A percentile compares a stretch with the other conserved stretches of the same genome.
phyloP scores from a whole-genome alignment of 2,888 invertebrate species.

The Flexamia atlantica region DNA sequence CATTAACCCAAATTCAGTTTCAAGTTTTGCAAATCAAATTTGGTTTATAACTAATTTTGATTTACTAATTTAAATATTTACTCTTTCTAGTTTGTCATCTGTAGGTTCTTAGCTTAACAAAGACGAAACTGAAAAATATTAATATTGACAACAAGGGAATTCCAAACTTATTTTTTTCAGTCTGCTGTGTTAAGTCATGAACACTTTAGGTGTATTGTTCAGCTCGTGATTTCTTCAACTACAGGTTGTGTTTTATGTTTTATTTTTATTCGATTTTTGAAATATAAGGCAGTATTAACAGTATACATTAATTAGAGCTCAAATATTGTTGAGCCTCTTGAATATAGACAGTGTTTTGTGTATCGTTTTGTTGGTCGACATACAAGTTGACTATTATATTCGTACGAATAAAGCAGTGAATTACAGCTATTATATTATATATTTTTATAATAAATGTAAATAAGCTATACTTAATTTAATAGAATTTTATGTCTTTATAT shows the following conservation, averaged over 20 bases:
- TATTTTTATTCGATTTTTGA: background rate
- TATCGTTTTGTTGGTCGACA: background rate
- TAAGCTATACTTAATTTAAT: background rate
- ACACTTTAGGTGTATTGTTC: background rate
- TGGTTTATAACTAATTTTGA: background rate
- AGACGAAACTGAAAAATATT: background rate
- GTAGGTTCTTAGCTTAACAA: background rate
- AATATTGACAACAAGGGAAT: slow-evolving; percentile 8
- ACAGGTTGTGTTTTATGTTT: slow-evolving; percentile 22
- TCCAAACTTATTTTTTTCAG: slow-evolving; percentile 22
- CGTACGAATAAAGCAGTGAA: background rate
- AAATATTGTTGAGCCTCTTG: slow-evolving; percentile 13
- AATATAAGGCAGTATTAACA: slow-evolving; percentile 30
- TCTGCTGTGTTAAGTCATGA: background rate
- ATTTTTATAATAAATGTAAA: slow-evolving; percentile 25
- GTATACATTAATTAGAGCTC: slow-evolving; percentile 23
- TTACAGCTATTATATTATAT: slow-evolving; percentile 12
- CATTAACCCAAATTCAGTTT: background rate
- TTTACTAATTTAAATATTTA: background rate
- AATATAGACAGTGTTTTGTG: slow-evolving; percentile 7
- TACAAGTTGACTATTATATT: background rate
- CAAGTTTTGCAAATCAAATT: background rate
- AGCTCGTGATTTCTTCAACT: slow-evolving; percentile 1
- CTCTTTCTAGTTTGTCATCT: background rate
- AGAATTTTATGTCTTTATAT: background rate